Conservation (phyloP, 2,888 invertebrate species). For the Metalampra italica region DNA sequence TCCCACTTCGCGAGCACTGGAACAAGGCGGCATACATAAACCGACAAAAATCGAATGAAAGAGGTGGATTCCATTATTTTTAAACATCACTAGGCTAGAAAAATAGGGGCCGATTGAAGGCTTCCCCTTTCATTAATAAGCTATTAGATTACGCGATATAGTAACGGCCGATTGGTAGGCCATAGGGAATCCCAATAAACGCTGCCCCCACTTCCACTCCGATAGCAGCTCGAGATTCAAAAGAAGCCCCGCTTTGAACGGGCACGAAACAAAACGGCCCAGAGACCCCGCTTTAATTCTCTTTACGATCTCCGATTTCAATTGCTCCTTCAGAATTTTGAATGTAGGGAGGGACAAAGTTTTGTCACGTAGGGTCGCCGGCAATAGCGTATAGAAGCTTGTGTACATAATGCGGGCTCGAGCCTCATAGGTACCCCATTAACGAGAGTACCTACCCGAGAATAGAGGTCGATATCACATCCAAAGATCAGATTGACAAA, state of each 20-base stretch:
- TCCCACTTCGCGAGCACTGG: conserved; percentile 59
- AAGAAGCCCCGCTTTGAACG: conserved; percentile 74
- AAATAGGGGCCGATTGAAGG: conserved; percentile 66
- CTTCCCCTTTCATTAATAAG: conserved; percentile 75
- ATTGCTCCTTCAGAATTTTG: conserved; percentile 79
- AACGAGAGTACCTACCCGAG: conserved; percentile 71
- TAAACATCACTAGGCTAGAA: conserved; percentile 68
- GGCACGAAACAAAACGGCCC: conserved; percentile 71
- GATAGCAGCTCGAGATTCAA: conserved; percentile 76
- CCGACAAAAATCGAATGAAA: conserved; percentile 47
- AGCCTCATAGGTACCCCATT: conserved; percentile 73
- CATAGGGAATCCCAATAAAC: conserved; percentile 75
- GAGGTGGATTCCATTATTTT: conserved; percentile 62
- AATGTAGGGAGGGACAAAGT: conserved; percentile 77
- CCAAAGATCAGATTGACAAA: conserved; percentile 72
- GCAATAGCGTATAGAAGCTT: conserved; percentile 55
- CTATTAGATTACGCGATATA: conserved; percentile 76
- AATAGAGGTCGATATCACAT: conserved; percentile 66
- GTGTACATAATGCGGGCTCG: conserved; percentile 71
- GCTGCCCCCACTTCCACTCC: conserved; percentile 73
- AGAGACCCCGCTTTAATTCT: conserved; percentile 77
- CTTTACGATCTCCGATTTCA: conserved; percentile 79
- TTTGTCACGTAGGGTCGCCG: conserved; percentile 75
- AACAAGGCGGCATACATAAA: conserved; percentile 60
- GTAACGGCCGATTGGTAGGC: conserved; percentile 72